These are phyloP conservation scores for Carassius gibelio DNA, from an alignment of 2,113 vertebrate species.

Conservation along the genomic window DNA sequence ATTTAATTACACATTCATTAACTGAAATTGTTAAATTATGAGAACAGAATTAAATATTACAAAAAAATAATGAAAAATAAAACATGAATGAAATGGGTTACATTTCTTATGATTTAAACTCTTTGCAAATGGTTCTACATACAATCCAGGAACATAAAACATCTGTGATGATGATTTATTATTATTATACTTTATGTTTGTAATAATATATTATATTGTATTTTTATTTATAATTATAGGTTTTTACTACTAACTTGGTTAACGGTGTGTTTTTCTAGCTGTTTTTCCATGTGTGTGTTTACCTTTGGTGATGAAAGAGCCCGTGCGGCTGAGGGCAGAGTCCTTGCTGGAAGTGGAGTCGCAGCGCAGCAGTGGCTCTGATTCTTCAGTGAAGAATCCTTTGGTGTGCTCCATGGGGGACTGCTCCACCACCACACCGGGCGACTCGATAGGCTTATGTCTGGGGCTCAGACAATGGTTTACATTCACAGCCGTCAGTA, in stretches of 20 bases:
- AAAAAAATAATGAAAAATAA: no score
- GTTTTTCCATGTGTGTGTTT: slow-evolving; percentile 34
- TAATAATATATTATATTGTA: no score
- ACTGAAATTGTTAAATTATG: no score
- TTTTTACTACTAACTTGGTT: background rate
- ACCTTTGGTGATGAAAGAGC: slow-evolving; percentile 99
- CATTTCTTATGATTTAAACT: no score
- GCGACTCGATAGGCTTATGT: slow-evolving; percentile 78
- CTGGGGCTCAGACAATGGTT: slow-evolving; percentile 77
- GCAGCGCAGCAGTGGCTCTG: slow-evolving; percentile 92
- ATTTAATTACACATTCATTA: no score
- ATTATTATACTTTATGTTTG: no score
- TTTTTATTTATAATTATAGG: no score
- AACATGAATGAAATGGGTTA: no score
- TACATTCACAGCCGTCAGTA: slow-evolving; percentile 81
- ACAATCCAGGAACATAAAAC: background rate
- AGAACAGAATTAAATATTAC: no score
- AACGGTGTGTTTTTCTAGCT: background rate
- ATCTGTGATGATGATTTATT: no score
- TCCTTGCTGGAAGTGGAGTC: slow-evolving; percentile 97
- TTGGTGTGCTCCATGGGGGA: slow-evolving; percentile 88
- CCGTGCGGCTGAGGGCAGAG: slow-evolving; percentile 90
- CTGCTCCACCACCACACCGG: slow-evolving; percentile 77
- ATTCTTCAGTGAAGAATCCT: slow-evolving; percentile 92
- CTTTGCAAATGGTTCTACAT: background rate